Percentiles rank a stretch among this genome's conserved stretches.
Evolutionary conservation across 2,797 vertebrate species (phyloP).

Genomic region (Channa striata): DNA sequence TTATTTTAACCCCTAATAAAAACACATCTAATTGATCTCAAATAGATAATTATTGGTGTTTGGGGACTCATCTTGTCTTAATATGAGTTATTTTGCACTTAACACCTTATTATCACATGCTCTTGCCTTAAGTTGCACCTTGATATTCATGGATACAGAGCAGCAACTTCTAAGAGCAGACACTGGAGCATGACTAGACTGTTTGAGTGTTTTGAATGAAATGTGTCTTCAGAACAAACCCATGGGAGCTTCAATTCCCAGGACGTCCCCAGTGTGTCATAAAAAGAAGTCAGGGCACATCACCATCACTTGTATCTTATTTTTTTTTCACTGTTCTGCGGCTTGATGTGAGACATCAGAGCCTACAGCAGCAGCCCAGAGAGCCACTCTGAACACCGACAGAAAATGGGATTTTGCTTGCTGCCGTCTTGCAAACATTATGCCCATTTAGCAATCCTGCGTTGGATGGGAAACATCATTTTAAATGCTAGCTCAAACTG

Average conservation of each 20-base stretch:
- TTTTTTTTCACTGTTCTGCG: conserved; percentile 73
- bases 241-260: conserved; percentile 68
- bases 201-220: conserved; percentile 69
- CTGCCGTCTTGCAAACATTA: conserved; percentile 65
- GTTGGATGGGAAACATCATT: conserved; percentile 51
- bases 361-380: conserved; percentile 64
- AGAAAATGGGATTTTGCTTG: conserved; percentile 52
- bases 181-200: conserved; percentile 62
- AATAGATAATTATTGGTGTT: conserved; percentile 48
- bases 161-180: conserved; percentile 50
- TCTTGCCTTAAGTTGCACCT: conserved; percentile 54
- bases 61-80: conserved; percentile 26
- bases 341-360: conserved; percentile 74
- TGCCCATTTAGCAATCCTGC: conserved; percentile 57
- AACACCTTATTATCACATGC: conserved; percentile 46
- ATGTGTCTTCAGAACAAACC: conserved; percentile 71
- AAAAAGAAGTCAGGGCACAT: conserved; percentile 77
- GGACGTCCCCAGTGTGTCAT: conserved; percentile 75
- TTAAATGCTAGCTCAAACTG: conserved; percentile 52
- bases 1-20: conserved; percentile 14
- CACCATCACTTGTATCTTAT: conserved; percentile 77
- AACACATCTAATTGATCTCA: conserved; percentile 39
- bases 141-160: conserved; percentile 64
- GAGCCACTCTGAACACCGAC: conserved; percentile 59
- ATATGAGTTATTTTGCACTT: conserved; percentile 50